Evolutionary conservation across 2,888 invertebrate genomes (phyloP).

Genomic region (Drosophila planitibia): DNA sequence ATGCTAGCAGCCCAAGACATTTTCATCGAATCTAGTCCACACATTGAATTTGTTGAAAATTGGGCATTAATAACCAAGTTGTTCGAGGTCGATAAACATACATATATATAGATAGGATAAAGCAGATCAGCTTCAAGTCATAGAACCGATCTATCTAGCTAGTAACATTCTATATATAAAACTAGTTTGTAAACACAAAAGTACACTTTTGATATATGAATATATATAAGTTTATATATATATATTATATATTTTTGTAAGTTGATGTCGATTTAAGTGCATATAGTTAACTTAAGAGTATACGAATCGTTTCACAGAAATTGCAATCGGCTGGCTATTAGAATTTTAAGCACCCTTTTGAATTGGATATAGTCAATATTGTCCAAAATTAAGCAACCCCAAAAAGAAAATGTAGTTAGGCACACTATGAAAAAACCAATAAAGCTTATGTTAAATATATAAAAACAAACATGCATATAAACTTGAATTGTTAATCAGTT

Average conservation of each 20-base stretch:
- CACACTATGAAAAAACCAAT: slow-evolving; percentile 26
- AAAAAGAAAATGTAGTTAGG: slow-evolving; percentile 34
- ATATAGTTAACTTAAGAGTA: slow-evolving; percentile 54
- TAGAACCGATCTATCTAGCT: slow-evolving; percentile 25
- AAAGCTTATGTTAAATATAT: slow-evolving; percentile 31
- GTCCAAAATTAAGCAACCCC: slow-evolving; percentile 19
- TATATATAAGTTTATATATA: slow-evolving; percentile 17
- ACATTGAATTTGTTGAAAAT: slow-evolving; percentile 22
- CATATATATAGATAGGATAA: slow-evolving; percentile 1
- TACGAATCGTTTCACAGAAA: slow-evolving; percentile 78
- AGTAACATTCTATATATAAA: slow-evolving; percentile 13
- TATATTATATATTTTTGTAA: slow-evolving; percentile 61
- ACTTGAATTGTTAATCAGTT: not conserved
- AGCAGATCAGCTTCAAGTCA: slow-evolving; percentile 18
- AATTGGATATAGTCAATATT: slow-evolving; percentile 44
- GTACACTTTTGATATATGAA: slow-evolving; percentile 34
- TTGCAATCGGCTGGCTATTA: slow-evolving; percentile 70
- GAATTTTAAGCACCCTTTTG: slow-evolving; percentile 46
- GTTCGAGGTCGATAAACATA: slow-evolving; percentile 15
- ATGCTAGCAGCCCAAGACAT: slow-evolving; percentile 1
- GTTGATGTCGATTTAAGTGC: slow-evolving; percentile 16
- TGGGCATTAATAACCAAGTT: slow-evolving; percentile 12
- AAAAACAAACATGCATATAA: not conserved
- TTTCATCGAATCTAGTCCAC: slow-evolving; percentile 52
- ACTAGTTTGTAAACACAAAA: slow-evolving; percentile 16